Evolutionary conservation across 1,140 invertebrate species (phyloP).

Genomic region (Anastrepha ludens): DNA sequence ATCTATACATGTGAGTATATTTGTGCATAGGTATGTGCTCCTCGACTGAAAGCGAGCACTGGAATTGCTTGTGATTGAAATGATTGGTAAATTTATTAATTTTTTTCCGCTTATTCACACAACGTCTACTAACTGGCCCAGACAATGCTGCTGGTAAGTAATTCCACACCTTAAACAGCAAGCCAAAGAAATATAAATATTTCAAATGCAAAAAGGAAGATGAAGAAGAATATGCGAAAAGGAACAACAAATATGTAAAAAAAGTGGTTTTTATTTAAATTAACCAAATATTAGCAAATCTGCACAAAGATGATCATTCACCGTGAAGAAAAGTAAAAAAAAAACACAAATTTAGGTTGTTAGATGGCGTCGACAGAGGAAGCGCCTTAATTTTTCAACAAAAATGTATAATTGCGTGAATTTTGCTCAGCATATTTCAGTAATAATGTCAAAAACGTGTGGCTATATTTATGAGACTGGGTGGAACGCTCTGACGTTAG

Average conservation of each 20-base stretch:
- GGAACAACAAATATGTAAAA: neutral
- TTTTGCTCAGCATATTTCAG: constrained; percentile 6
- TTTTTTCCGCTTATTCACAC: neutral
- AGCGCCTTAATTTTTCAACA: neutral
- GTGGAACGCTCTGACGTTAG: neutral
- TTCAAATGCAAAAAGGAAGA: neutral
- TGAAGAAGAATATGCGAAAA: neutral
- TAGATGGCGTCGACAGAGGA: neutral
- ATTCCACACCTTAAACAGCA: neutral
- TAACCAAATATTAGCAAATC: too few relatives aligned
- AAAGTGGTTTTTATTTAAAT: neutral
- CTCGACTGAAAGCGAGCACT: neutral
- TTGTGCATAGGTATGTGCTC: neutral
- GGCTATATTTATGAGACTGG: neutral
- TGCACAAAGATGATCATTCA: too few relatives aligned
- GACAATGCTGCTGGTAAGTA: neutral
- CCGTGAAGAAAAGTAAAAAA: too few relatives aligned
- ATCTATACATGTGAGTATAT: neutral
- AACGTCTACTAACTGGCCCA: neutral
- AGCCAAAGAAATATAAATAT: neutral
- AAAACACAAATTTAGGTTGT: neutral
- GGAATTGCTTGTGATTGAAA: constrained; percentile 5
- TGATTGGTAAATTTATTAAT: neutral
- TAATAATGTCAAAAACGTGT: constrained; percentile 26
- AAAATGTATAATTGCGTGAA: neutral